phyloP scores from a whole-genome alignment of 1,140 invertebrate genomes.

The Sycobia sp. region DNA sequence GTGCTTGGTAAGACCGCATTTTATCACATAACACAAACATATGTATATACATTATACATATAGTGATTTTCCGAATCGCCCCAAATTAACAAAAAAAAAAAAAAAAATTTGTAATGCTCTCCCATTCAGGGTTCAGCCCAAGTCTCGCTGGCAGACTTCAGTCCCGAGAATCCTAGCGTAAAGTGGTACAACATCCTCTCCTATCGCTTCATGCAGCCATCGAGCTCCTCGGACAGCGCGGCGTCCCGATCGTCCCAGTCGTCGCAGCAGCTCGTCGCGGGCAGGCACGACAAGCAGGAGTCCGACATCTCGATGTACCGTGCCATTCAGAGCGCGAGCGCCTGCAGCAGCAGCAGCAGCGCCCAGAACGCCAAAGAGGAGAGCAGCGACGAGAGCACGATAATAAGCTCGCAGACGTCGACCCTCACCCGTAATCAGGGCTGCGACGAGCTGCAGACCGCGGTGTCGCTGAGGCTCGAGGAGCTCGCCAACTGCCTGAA shows the following conservation, averaged over 20 bases:
- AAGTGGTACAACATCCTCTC: constrained; percentile 96
- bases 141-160: constrained; percentile 94
- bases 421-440: constrained; percentile 92
- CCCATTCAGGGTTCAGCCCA: constrained; percentile 83
- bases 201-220: constrained; percentile 80
- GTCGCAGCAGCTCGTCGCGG: constrained; percentile 32
- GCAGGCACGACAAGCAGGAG: constrained; percentile 62
- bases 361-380: constrained; percentile 74
- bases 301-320: constrained; percentile 60
- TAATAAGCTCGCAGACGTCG: constrained; percentile 94
- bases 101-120: neutral
- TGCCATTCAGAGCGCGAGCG: constrained; percentile 70
- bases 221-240: constrained; percentile 49
- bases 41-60: too few species aligned
- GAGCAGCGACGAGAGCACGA: constrained; percentile 94
- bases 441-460: constrained; percentile 64
- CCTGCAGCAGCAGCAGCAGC: constrained; percentile 76
- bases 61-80: too few species aligned
- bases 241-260: constrained; percentile 33
- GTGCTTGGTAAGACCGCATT: constrained; percentile 75
- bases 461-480: constrained; percentile 66
- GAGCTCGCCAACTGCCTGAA: constrained; percentile 64
- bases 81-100: neutral
- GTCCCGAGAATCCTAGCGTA: constrained; percentile 76
- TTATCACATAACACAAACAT: neutral